Percentiles rank a stretch among this genome's conserved stretches.
Evolutionary conservation across 2,888 invertebrate genomes (phyloP).

Genomic region (Nemoura dubitans): DNA sequence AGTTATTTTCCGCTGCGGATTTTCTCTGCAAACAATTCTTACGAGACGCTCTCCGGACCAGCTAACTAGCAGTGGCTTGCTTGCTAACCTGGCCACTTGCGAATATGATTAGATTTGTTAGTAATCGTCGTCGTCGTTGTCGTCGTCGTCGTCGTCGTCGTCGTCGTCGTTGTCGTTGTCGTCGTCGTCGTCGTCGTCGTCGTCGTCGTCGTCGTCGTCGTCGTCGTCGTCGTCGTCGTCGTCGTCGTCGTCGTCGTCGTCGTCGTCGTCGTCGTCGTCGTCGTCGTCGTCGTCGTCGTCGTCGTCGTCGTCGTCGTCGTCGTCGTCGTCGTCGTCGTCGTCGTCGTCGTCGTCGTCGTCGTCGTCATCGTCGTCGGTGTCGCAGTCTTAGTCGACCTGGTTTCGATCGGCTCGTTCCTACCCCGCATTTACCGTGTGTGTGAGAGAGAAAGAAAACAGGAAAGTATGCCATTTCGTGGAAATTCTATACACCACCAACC

Average conservation of each 20-base stretch:
- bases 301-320: neutral
- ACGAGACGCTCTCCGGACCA: neutral
- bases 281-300: neutral
- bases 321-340: neutral
- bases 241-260: neutral
- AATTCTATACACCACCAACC: neutral
- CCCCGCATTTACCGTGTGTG: neutral
- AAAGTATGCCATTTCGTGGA: neutral
- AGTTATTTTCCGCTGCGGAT: neutral
- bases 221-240: neutral
- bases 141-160: neutral
- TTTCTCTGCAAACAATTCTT: conserved; percentile 12
- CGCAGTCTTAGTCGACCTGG: neutral
- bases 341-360: neutral
- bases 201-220: neutral
- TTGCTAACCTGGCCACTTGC: neutral
- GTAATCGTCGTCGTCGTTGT: neutral
- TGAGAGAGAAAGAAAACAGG: neutral
- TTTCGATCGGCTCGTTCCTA: neutral
- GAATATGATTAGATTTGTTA: neutral
- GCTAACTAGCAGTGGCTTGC: neutral
- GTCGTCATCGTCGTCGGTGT: neutral
- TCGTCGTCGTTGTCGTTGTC: neutral
- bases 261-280: neutral
- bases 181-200: neutral